Evolutionary conservation across 1,140 invertebrate genomes (phyloP), one percentile per base, ranked within the genome.

Genomic region (Phocides pigmalion): DNA sequence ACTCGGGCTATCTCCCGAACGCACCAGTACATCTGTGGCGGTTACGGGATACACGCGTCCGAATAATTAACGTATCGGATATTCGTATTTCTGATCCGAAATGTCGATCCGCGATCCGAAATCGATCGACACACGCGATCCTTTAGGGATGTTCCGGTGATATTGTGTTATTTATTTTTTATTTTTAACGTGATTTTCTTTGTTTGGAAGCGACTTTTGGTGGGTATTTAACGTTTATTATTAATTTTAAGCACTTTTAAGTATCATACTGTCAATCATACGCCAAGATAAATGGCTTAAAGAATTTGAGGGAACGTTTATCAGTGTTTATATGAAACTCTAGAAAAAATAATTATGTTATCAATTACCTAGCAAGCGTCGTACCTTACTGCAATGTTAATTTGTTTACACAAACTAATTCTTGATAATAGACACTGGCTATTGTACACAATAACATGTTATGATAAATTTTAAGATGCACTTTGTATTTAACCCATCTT

Each of bases 11-110:
- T 82, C 76, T 83, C 75, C 66, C 53, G 62, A 75, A 67, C 73
- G 64, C 75, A 75, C 81, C n/a, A 82, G 80, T 87, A 66, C 46
- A 59, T 58, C 67, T 66, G 62, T 69, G 79, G 53, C 74, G 49
- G 72, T 44, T 72, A 68, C 4, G 46, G 65, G 32, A 76, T 71
- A 72, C 80, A 79, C 86, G 79, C 83, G 86, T 81, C 65, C 66
- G 49, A 20, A 41, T 39, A 71, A 54, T 72, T 72, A 79, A 76
- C 58, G 53, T 68, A 72, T 69, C 50, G 66, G 56, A 53, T 59
- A 72, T 61, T 64, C 54, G 22, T 42, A 64, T 37, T 39, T 51
- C 37, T 58, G n/a, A 62, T 39, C 35, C 68, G 66, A 49, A 71
- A 61, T n/a, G n/a, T n/a, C n/a, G n/a, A n/a, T n/a, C 51, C 50